These are phyloP conservation scores for Corythoichthys haematopterus DNA, from an alignment of 2,113 vertebrate species.

Conservation along the genomic window DNA sequence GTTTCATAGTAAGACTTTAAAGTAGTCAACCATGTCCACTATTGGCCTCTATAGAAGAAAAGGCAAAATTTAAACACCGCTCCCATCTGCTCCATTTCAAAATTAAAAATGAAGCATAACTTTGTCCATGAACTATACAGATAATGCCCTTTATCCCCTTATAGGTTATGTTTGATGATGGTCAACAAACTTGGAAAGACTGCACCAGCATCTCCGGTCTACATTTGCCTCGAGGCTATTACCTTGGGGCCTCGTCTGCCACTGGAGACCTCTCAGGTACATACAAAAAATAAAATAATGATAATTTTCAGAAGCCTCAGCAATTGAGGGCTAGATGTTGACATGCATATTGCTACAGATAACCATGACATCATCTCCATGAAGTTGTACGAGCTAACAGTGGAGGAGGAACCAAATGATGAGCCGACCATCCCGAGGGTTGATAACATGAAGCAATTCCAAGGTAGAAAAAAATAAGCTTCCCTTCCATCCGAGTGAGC, in stretches of 20 bases:
- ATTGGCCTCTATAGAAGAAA: too few relatives aligned
- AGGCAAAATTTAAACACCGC: too few relatives aligned
- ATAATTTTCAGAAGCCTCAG: neutral
- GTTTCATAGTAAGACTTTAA: too few relatives aligned
- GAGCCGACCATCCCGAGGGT: conserved; percentile 81
- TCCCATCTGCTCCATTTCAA: neutral
- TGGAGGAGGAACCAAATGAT: conserved; percentile 71
- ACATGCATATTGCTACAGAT: conserved; percentile 64
- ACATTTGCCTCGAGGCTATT: conserved; percentile 81
- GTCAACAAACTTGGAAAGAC: conserved; percentile 85
- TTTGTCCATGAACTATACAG: neutral
- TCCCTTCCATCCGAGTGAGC: neutral
- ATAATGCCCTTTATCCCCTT: neutral
- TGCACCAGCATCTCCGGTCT: conserved; percentile 83
- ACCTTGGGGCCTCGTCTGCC: conserved; percentile 84
- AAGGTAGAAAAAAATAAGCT: conserved; percentile 48
- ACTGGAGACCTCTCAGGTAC: conserved; percentile 91
- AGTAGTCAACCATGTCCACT: too few relatives aligned
- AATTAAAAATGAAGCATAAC: neutral
- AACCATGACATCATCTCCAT: conserved; percentile 92
- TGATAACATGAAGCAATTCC: conserved; percentile 81
- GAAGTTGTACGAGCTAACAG: conserved; percentile 86
- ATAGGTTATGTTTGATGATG: conserved; percentile 86
- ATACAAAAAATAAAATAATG: neutral
- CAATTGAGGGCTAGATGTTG: neutral